Base-by-base conservation (phyloP, 2,113 vertebrate species). In the Canis aureus region DNA sequence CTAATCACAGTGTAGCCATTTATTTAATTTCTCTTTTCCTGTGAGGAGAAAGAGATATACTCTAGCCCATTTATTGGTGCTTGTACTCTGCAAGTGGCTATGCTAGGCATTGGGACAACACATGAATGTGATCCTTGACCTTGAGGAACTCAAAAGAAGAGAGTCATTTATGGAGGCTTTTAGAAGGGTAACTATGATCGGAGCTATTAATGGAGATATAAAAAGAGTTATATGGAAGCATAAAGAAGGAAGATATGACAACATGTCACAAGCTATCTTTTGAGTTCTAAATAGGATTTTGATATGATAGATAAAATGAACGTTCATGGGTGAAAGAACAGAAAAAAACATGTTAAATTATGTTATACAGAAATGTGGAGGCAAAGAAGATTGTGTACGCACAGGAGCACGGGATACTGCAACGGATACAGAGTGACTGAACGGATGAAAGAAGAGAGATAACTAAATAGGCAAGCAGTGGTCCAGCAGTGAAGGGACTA, bases 1-100 rank as follows among this genome's bases (percentile, higher is more conserved):
- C 23, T 85, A 79, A 92, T 89, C 55, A 91, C 29, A 38, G 23
- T 27, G 49, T 73, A 85, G 53, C 35, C 51, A 64, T 87, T 92
- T 94, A 82, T 95, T 89, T 80, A 64, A 84, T 94, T 97, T 93
- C 57, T 59, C n/a, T 55, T 84, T 93, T 93, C 53, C 81, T 73
- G 7, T 76, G 79, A 96, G 32, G 22, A 85, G 80, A 60, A 96
- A 27, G 19, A 85, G 64, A 93, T 91, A 57, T 8, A 25, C 9
- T 66, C 15, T 19, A 71, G 67, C 11, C 22, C 55, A 71, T 66
- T 84, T 87, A 73, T 38, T 49, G 60, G 85, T 80, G 23, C 8
- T 60, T 38, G 59, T 93, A 67, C 35, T 29, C 51, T 29, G 15
- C 13, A 17, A 91, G 71, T 80, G 60, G 27, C 64, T 94, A 29